Evolutionary conservation across 2,888 invertebrate species (phyloP).

Genomic region (Erannis defoliaria): DNA sequence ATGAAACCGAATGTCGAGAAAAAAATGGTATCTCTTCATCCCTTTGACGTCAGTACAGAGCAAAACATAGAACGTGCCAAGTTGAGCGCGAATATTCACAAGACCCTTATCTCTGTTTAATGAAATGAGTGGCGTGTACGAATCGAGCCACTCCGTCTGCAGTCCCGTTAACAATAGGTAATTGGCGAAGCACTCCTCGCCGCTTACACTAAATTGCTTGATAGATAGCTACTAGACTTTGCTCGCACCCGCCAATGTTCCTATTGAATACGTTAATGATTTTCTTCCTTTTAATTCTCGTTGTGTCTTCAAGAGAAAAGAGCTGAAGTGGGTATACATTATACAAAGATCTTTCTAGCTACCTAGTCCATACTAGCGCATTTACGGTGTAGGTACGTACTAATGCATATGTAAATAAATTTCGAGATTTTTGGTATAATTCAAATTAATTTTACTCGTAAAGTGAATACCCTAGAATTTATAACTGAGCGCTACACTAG

Average conservation of each 20-base stretch:
- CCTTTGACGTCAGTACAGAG: slow-evolving; percentile 34
- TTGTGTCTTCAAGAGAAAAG: not conserved
- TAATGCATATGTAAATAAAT: too few relatives aligned
- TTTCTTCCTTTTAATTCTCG: slow-evolving; percentile 26
- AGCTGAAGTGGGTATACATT: too few relatives aligned
- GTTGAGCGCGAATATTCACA: slow-evolving; percentile 68
- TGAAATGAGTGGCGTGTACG: slow-evolving; percentile 77
- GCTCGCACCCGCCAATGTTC: slow-evolving; percentile 31
- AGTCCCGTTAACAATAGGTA: slow-evolving; percentile 65
- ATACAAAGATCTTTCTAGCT: too few relatives aligned
- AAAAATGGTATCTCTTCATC: slow-evolving; percentile 30
- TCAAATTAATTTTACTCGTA: too few relatives aligned
- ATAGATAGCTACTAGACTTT: slow-evolving; percentile 48
- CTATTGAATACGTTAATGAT: slow-evolving; percentile 29
- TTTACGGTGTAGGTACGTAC: too few relatives aligned
- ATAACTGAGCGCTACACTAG: too few relatives aligned
- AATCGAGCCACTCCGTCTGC: slow-evolving; percentile 63
- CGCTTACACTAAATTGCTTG: slow-evolving; percentile 55
- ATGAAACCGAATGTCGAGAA: slow-evolving; percentile 31
- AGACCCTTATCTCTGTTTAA: slow-evolving; percentile 78
- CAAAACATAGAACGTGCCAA: slow-evolving; percentile 53
- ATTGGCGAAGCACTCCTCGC: slow-evolving; percentile 59
- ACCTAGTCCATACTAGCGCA: too few relatives aligned
- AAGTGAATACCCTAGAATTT: too few relatives aligned
- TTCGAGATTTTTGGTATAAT: too few relatives aligned